Evolutionary conservation across 2,888 invertebrate species (phyloP), one percentile per base, ranked within the genome.

Genomic region (Eulithis testata): DNA sequence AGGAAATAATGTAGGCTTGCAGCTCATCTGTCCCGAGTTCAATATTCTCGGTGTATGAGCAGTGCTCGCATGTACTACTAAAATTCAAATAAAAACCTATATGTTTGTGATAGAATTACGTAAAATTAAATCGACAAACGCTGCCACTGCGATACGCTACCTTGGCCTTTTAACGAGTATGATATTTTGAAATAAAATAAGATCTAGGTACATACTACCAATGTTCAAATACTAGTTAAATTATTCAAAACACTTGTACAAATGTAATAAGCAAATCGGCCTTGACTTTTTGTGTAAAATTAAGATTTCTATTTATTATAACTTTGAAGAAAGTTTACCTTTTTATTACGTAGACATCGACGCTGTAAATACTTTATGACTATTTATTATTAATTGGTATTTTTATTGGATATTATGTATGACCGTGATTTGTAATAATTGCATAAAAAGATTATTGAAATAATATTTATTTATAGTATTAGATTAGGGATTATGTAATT

Each of bases 351-450:
- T 74, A 75, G 63, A 79, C 76, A 83, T 82, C 79, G 76, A 82
- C 77, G 76, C 79, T 91, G 91, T 90, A 89, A 84, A 90, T 90
- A 87, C 58, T 57, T 63, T 63, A 50, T 60, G 60, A 65, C 9
- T 49, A 49, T 8, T 49, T 49, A 49, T 47, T 47, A 57, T 52
- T 58, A 77, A 70, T 74, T 80, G 76, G 72, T 77, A 79, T 73
- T 80, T 86, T 86, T 85, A 86, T 80, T 79, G 76, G 72, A 77
- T 78, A 77, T 79, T 81, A 83, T 81, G 79, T 81, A 83, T 82
- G 79, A 79, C 80, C 80, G 74, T 60, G 85, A 83, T 85, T 80
- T 82, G 83, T 88, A 88, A 88, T 88, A 88, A 85, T 86, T 80
- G 80, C 76, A 73, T 83, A 84, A 77, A 77, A 78, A 73, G 75